Conservation (phyloP, 2,113 vertebrate genomes). For the Equus quagga region DNA sequence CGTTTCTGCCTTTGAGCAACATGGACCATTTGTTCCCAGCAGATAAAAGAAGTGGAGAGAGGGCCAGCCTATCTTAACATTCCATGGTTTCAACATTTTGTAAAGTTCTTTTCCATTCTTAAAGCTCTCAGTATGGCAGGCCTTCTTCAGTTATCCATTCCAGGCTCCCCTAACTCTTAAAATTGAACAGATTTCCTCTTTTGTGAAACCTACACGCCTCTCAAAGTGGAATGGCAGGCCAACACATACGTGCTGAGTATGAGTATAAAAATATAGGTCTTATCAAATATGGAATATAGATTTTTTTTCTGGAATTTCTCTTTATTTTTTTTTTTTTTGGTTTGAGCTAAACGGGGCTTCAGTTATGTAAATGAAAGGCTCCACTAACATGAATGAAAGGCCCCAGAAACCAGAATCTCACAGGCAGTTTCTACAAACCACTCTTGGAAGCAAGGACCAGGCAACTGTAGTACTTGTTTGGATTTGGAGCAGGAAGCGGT, state of each 20-base stretch:
- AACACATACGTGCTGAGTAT: background rate
- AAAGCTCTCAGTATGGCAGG: background rate
- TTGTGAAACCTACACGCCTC: slow-evolving; percentile 19
- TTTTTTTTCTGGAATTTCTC: slow-evolving; percentile 43
- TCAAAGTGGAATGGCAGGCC: background rate
- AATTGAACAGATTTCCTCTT: slow-evolving; percentile 43
- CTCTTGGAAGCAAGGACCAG: slow-evolving; percentile 3
- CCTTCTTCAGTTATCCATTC: background rate
- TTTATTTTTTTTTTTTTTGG: slow-evolving; percentile 14
- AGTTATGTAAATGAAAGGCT: background rate
- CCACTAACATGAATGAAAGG: slow-evolving; percentile 1
- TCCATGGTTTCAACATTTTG: background rate
- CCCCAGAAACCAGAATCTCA: background rate
- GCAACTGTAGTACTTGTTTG: background rate
- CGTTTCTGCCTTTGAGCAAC: background rate
- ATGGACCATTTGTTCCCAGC: background rate
- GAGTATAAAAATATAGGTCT: background rate
- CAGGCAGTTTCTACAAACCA: slow-evolving; percentile 8
- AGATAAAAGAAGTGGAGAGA: background rate
- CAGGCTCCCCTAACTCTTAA: slow-evolving; percentile 4
- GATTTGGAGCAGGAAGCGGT: background rate
- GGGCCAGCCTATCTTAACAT: background rate
- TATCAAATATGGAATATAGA: slow-evolving; percentile 1
- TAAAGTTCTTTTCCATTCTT: slow-evolving; percentile 38
- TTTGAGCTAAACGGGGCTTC: background rate